These are phyloP conservation scores for Chaetodon auriga DNA, from an alignment of 2,113 vertebrate species.

Conservation along the genomic window DNA sequence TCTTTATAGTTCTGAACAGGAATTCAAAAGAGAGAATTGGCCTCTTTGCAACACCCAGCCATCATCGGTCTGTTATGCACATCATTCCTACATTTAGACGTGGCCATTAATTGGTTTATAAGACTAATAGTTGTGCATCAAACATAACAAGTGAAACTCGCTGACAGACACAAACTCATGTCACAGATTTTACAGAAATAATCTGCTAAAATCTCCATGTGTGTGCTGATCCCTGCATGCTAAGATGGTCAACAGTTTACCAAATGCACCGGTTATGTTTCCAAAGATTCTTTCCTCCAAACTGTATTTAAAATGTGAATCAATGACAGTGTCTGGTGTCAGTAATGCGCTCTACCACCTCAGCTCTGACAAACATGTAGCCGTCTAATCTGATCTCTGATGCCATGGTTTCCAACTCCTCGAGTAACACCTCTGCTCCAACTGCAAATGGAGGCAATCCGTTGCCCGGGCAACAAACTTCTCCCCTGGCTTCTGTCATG, in stretches of 20 bases:
- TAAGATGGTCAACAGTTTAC: slow-evolving; percentile 41
- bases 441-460: slow-evolving; percentile 81
- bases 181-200: slow-evolving; percentile 14
- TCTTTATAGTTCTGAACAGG: slow-evolving; percentile 17
- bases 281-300: slow-evolving; percentile 27
- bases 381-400: slow-evolving; percentile 72
- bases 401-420: slow-evolving; percentile 75
- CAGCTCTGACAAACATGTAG: slow-evolving; percentile 70
- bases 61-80: not conserved
- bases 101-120: not conserved
- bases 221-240: slow-evolving; percentile 17
- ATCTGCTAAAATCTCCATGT: not conserved
- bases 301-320: slow-evolving; percentile 52
- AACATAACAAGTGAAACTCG: not conserved
- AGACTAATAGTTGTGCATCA: not conserved
- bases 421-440: slow-evolving; percentile 81
- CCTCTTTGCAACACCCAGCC: not conserved
- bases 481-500: slow-evolving; percentile 80
- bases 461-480: slow-evolving; percentile 83
- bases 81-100: not conserved
- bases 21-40: slow-evolving; percentile 1
- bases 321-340: slow-evolving; percentile 34
- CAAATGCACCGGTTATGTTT: slow-evolving; percentile 30
- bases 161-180: not conserved
- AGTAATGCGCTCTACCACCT: slow-evolving; percentile 59